Conservation (phyloP, 2,888 invertebrate species). For the Cheiracanthium punctorium region DNA sequence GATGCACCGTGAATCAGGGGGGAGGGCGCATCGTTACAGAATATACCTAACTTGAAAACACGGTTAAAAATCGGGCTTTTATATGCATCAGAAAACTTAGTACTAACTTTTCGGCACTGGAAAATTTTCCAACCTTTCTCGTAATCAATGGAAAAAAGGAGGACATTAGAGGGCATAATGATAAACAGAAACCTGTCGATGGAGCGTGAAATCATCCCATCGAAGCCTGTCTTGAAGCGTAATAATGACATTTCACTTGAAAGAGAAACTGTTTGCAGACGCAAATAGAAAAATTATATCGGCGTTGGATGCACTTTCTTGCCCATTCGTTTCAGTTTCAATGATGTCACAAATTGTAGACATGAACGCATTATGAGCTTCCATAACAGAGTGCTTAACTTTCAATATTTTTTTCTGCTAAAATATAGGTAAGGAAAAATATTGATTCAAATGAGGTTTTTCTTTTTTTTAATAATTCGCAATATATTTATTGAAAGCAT, state of each 20-base stretch:
- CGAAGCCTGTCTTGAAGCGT: neutral
- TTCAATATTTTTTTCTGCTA: too few species aligned
- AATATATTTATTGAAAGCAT: too few species aligned
- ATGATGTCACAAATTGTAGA: too few species aligned
- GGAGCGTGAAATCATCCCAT: neutral
- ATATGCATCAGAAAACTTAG: neutral
- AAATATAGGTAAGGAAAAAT: too few species aligned
- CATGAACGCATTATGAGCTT: too few species aligned
- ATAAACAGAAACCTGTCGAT: neutral
- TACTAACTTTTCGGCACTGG: neutral
- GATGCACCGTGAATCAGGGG: conserved; percentile 12
- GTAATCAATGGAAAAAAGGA: conserved; percentile 3
- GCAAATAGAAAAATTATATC: neutral
- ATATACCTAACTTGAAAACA: neutral
- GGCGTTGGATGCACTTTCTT: too few species aligned
- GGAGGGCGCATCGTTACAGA: conserved; percentile 11
- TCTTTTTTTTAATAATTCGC: too few species aligned
- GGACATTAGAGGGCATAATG: neutral
- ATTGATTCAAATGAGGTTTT: too few species aligned
- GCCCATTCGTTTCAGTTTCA: too few species aligned
- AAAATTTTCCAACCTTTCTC: neutral
- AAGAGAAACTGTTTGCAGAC: neutral
- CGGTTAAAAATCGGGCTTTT: neutral
- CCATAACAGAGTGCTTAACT: too few species aligned
- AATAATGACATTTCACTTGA: neutral